These are phyloP conservation scores for Stictonetta naevosa DNA, from an alignment of 2,113 vertebrate genomes.

Conservation along the genomic window DNA sequence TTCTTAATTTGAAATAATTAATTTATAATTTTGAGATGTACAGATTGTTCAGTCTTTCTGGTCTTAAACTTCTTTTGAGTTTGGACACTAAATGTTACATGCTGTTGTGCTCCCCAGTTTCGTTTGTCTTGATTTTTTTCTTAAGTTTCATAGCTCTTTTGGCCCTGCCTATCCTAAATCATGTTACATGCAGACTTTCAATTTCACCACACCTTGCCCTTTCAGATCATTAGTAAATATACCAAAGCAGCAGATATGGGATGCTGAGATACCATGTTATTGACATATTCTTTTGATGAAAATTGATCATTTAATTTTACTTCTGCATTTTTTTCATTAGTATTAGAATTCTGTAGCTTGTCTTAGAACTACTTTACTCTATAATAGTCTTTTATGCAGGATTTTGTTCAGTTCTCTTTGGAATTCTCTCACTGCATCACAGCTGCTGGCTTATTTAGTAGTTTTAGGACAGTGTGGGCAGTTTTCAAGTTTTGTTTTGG, in stretches of 20 bases:
- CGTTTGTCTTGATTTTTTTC: neutral
- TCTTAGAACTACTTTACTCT: neutral
- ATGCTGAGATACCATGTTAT: neutral
- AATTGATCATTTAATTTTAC: neutral
- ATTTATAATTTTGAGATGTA: neutral
- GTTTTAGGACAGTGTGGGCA: neutral
- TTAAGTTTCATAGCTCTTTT: neutral
- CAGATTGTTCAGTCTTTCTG: neutral
- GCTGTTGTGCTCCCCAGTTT: neutral
- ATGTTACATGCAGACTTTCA: neutral
- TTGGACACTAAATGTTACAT: accelerated
- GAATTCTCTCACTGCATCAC: neutral
- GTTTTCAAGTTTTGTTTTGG: neutral
- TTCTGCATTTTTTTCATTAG: neutral
- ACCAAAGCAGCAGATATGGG: neutral
- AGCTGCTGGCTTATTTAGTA: neutral
- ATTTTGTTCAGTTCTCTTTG: neutral
- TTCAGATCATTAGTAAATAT: neutral
- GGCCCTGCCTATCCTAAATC: neutral
- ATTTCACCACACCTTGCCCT: neutral
- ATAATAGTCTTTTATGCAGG: neutral
- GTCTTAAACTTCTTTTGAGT: neutral
- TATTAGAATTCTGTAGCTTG: neutral
- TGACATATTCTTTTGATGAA: neutral
- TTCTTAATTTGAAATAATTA: neutral